Conservation (phyloP, 2,888 invertebrate genomes). For the Xestia sexstrigata region DNA sequence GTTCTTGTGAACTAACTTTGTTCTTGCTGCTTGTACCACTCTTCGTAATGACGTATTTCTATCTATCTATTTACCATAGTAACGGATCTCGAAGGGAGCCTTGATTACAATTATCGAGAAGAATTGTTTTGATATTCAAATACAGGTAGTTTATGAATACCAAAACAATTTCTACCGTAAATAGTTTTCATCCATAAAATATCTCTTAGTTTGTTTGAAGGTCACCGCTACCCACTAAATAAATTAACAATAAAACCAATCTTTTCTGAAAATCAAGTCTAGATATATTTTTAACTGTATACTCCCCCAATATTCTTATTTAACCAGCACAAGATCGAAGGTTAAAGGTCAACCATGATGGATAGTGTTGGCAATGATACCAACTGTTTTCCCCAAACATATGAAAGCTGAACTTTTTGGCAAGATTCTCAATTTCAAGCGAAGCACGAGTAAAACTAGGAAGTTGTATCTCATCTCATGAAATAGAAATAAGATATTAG, state of each 20-base stretch:
- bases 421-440: constrained; percentile 49
- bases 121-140: background rate
- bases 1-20: constrained; percentile 28
- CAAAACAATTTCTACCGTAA: background rate
- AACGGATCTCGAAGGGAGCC: too few relatives aligned
- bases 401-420: constrained; percentile 52
- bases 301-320: background rate
- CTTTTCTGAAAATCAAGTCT: constrained; percentile 14
- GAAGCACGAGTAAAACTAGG: constrained; percentile 58
- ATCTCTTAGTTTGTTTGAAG: background rate
- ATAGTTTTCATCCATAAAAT: background rate
- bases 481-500: constrained; percentile 22
- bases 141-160: background rate
- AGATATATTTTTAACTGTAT: constrained; percentile 7
- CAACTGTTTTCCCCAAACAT: constrained; percentile 41
- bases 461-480: constrained; percentile 30
- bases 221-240: constrained; percentile 7
- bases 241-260: constrained; percentile 6
- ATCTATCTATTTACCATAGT: background rate
- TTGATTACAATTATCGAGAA: background rate
- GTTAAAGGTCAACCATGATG: constrained; percentile 39
- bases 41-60: background rate
- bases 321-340: constrained; percentile 37
- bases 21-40: background rate
- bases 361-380: constrained; percentile 51